Percentiles rank a stretch among this genome's conserved stretches.
phyloP scores from a whole-genome alignment of 2,113 vertebrate genomes.

The Charadrius vociferus region DNA sequence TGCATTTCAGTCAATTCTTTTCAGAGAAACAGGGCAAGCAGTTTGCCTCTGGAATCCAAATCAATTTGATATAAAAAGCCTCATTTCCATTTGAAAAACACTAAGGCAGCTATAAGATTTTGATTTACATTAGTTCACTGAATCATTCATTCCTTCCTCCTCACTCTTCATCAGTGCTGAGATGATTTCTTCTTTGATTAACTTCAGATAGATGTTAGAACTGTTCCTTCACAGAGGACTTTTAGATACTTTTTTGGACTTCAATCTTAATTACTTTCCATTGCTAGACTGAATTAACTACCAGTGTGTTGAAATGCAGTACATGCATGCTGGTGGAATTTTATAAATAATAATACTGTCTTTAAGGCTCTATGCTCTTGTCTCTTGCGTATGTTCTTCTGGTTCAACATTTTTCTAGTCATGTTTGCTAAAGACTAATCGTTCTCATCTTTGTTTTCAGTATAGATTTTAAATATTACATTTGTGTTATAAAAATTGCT shows the following conservation, averaged over 20 bases:
- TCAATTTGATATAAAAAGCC: constrained; percentile 48
- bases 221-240: background rate
- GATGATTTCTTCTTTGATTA: constrained; percentile 60
- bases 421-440: background rate
- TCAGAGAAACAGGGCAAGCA: constrained; percentile 1
- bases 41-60: constrained; percentile 58
- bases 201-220: constrained; percentile 43
- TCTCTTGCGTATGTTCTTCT: background rate
- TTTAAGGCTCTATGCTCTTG: background rate
- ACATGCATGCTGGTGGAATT: background rate
- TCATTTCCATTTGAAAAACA: constrained; percentile 67
- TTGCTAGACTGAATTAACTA: background rate
- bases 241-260: background rate
- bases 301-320: background rate
- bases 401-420: background rate
- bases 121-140: constrained; percentile 58
- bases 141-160: constrained; percentile 50
- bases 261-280: constrained; percentile 9
- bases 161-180: constrained; percentile 28
- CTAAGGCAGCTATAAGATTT: constrained; percentile 34
- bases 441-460: background rate
- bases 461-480: background rate
- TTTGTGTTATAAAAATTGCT: background rate
- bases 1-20: background rate
- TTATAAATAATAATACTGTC: background rate